Percentiles rank a stretch among this genome's conserved stretches.
phyloP scores from a whole-genome alignment of 2,888 invertebrate species.

The Calameuta pallipes region DNA sequence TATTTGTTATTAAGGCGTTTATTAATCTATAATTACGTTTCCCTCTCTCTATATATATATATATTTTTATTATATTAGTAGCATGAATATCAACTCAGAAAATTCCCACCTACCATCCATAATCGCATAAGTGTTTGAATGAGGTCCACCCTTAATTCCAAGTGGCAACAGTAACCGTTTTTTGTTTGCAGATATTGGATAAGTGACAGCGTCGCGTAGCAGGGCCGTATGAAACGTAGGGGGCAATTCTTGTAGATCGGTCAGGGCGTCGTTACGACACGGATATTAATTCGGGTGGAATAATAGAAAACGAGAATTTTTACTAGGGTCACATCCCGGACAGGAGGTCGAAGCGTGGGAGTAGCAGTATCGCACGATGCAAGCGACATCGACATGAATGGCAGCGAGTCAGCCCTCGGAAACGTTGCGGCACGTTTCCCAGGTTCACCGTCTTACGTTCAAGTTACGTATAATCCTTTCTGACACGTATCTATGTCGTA shows the following conservation, averaged over 20 bases:
- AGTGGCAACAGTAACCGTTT: constrained; percentile 53
- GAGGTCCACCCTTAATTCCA: not conserved
- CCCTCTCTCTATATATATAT: too few species aligned
- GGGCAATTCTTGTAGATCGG: constrained; percentile 7
- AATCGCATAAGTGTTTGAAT: not conserved
- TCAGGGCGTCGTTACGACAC: constrained; percentile 24
- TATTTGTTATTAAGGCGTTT: not conserved
- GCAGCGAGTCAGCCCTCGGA: not conserved
- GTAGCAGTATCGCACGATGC: constrained; percentile 38
- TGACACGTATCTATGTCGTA: not conserved
- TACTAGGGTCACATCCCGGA: constrained; percentile 53
- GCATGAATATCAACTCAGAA: not conserved
- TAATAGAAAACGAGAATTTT: constrained; percentile 65
- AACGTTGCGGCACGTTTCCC: not conserved
- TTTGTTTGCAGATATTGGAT: constrained; percentile 66
- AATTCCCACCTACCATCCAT: not conserved
- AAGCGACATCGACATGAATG: constrained; percentile 20
- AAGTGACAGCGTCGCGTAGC: constrained; percentile 60
- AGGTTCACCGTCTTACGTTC: not conserved
- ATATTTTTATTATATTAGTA: not conserved
- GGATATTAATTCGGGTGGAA: constrained; percentile 63
- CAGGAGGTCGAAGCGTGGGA: constrained; percentile 62
- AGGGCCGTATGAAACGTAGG: constrained; percentile 48
- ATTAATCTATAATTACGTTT: not conserved
- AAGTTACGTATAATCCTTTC: not conserved